These are phyloP conservation scores for Eristalinus sepulchralis DNA, from an alignment of 2,888 invertebrate species.

Conservation along the genomic window DNA sequence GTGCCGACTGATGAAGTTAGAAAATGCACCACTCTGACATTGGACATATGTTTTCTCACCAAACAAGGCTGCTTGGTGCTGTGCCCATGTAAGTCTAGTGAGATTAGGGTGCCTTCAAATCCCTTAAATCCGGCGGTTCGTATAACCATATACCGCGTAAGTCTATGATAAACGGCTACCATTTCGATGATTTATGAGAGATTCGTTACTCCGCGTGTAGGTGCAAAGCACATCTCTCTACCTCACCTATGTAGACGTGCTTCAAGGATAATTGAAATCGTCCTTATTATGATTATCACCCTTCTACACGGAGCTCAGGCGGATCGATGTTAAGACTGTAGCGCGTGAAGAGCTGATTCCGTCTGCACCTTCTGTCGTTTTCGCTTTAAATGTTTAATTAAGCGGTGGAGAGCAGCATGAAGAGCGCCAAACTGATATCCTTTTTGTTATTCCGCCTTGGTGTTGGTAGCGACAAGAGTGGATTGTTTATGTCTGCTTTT, in stretches of 20 bases:
- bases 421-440: conserved; percentile 44
- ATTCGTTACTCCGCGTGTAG: not conserved
- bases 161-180: conserved; percentile 32
- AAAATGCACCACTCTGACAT: conserved; percentile 47
- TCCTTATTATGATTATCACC: conserved; percentile 51
- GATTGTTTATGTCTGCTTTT: conserved; percentile 50
- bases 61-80: conserved; percentile 10
- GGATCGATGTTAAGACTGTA: not conserved
- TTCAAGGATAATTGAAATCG: conserved; percentile 56
- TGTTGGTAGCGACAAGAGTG: not conserved
- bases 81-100: conserved; percentile 24
- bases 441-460: conserved; percentile 45
- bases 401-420: conserved; percentile 21
- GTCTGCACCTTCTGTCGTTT: not conserved
- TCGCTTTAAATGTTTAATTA: conserved; percentile 44
- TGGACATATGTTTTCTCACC: conserved; percentile 66
- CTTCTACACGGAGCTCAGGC: conserved; percentile 7
- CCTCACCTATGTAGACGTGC: not conserved
- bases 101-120: conserved; percentile 9
- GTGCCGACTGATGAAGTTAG: conserved; percentile 18
- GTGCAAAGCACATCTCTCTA: not conserved
- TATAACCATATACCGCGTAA: not conserved
- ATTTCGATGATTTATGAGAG: conserved; percentile 55
- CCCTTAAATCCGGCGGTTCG: not conserved
- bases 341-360: not conserved